Evolutionary conservation across 2,797 vertebrate genomes (phyloP), one percentile per base, ranked within the genome.

Genomic region (Geotria australis): DNA sequence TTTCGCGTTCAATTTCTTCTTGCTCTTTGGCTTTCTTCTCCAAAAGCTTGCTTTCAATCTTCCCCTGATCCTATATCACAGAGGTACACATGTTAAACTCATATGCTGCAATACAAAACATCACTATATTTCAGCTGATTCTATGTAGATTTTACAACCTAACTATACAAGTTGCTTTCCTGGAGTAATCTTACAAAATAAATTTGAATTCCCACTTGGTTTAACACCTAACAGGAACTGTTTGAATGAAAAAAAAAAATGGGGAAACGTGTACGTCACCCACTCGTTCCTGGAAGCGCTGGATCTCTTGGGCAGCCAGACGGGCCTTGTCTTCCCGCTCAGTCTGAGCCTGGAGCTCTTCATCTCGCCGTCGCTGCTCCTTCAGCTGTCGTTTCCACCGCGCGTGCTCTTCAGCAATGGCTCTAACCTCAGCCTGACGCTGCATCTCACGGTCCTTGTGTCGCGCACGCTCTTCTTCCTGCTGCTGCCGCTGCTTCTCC

Each of bases 201-300:
- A 53, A 53, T 5, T 6, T 5, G 14, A 12, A 53, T 12, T 53
- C 49, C 12, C 14, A 12, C 14, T 53, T 14, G 14, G 12, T 53
- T 12, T 53, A 12, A 53, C 12, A 12, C 12, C 6, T 14, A 12
- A 14, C 49, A 53, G 49, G 11, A 58, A 59, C 46, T n/a, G 8
- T 10, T 46, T 55, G 15, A 11, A 55, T 13, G n/a, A 9, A 46
- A 10, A 47, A 53, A 5, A 47, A 12, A 7, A 46, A 10, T 13
- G 56, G 14, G 4, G 10, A 10, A 58, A 8, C 9, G 15, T 47
- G 10, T 9, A 48, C 12, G 48, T 11, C 46, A 65, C 72, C 63
- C 62, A 86, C 83, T 71, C 79, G 72, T 61, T 82, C 73, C 64
- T 72, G 79, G 64, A 80, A 81, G 58, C 60, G 73, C 61, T 65